phyloP scores from a whole-genome alignment of 2,888 invertebrate genomes.

The Lobophora halterata region DNA sequence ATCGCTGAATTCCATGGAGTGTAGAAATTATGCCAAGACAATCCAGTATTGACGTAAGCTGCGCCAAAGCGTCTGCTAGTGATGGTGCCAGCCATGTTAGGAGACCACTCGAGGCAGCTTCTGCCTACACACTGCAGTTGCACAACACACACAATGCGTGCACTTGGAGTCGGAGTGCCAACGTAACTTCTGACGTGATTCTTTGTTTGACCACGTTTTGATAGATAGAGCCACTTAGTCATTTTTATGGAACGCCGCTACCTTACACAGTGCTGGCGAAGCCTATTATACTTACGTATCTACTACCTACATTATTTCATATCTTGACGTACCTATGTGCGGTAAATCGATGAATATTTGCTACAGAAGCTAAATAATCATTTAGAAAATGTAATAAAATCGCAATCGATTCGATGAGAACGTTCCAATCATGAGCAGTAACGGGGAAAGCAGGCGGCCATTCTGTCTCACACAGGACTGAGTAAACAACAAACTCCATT shows the following conservation, averaged over 20 bases:
- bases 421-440: slow-evolving; percentile 62
- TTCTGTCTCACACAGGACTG: slow-evolving; percentile 40
- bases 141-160: slow-evolving; percentile 35
- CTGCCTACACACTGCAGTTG: slow-evolving; percentile 40
- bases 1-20: slow-evolving; percentile 16
- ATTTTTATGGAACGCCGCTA: slow-evolving; percentile 11
- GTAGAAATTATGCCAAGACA: slow-evolving; percentile 29
- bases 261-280: no score
- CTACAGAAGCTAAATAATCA: slow-evolving; percentile 25
- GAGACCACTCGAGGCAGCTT: slow-evolving; percentile 44
- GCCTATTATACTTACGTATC: no score
- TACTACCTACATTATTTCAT: no score
- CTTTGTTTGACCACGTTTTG: slow-evolving; percentile 31
- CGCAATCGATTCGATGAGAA: slow-evolving; percentile 69
- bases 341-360: no score
- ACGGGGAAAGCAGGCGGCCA: slow-evolving; percentile 51
- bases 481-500: slow-evolving; percentile 35
- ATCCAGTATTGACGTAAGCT: slow-evolving; percentile 32
- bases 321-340: slow-evolving; percentile 12
- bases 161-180: slow-evolving; percentile 33
- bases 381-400: slow-evolving; percentile 25
- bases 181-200: slow-evolving; percentile 31
- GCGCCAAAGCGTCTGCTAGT: slow-evolving; percentile 41
- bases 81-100: slow-evolving; percentile 40
- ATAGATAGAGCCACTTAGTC: no score